Percentiles rank a stretch among this genome's conserved stretches.
Evolutionary conservation across 2,797 vertebrate genomes (phyloP).

Genomic region (Chrosomus eos): DNA sequence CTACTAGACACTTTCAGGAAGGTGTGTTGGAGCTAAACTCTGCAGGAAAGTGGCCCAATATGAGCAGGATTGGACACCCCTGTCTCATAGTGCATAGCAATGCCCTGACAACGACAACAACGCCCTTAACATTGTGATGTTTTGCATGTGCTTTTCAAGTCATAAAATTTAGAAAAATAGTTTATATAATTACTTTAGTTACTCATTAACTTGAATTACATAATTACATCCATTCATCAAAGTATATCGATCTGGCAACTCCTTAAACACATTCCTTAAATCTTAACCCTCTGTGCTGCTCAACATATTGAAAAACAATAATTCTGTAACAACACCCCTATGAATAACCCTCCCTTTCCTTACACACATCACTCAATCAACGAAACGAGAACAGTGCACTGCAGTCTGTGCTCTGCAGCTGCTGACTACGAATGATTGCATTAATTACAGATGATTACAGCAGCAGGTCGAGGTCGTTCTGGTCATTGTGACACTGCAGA

Average conservation of each 20-base stretch:
- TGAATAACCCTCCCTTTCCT: neutral
- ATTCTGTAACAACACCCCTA: neutral
- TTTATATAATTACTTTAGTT: constrained; percentile 2
- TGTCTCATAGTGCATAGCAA: neutral
- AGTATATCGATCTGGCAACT: constrained; percentile 4
- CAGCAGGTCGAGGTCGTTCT: constrained; percentile 34
- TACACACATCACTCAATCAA: neutral
- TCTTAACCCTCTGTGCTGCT: neutral
- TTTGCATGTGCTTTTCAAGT: neutral
- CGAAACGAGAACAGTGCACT: neutral
- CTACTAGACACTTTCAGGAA: neutral
- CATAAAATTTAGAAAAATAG: neutral
- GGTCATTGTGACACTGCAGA: constrained; percentile 35
- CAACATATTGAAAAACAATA: constrained; percentile 19
- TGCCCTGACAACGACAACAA: neutral
- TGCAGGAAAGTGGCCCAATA: neutral
- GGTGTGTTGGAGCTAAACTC: neutral
- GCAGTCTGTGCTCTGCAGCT: constrained; percentile 1
- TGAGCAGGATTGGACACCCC: neutral
- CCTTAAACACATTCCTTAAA: neutral
- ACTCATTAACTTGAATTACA: neutral
- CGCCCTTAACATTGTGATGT: neutral
- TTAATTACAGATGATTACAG: constrained; percentile 7
- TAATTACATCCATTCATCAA: neutral
- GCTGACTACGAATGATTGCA: constrained; percentile 5